A percentile compares a stretch with the other conserved stretches of the same genome.
phyloP scores from a whole-genome alignment of 1,140 invertebrate genomes.

The Saccostrea cuccullata region DNA sequence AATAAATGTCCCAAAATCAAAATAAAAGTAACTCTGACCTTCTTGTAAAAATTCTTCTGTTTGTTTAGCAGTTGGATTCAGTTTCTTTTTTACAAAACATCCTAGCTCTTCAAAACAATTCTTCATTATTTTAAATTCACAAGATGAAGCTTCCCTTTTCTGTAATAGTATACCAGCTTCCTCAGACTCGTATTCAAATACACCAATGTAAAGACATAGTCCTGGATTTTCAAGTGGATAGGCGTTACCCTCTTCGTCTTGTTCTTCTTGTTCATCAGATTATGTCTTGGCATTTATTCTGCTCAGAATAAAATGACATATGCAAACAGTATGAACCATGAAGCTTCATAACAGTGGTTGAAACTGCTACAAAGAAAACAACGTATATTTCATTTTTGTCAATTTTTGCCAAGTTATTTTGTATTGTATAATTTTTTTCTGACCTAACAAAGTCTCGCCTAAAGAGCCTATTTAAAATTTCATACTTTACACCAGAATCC shows the following conservation, averaged over 20 bases:
- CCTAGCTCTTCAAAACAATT: background rate
- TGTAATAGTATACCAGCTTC: background rate
- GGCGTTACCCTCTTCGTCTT: background rate
- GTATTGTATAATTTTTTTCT: too few relatives aligned
- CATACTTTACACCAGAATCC: background rate
- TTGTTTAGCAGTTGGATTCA: background rate
- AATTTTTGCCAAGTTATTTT: too few relatives aligned
- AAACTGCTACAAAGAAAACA: too few relatives aligned
- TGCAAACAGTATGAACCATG: too few relatives aligned
- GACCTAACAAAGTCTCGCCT: too few relatives aligned
- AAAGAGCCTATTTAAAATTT: too few relatives aligned
- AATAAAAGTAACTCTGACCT: background rate
- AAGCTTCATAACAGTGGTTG: too few relatives aligned
- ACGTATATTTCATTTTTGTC: too few relatives aligned
- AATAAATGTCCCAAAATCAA: too few relatives aligned
- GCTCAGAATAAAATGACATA: too few relatives aligned
- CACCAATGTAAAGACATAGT: background rate
- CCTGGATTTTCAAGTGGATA: background rate
- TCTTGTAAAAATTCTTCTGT: background rate
- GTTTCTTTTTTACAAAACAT: constrained; percentile 1
- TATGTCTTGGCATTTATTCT: too few relatives aligned
- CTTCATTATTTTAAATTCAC: background rate
- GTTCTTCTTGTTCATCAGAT: background rate
- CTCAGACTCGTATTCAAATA: background rate
- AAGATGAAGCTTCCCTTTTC: background rate